Evolutionary conservation across 1,140 invertebrate species (phyloP).

Genomic region (Pemphigus obesinymphae): DNA sequence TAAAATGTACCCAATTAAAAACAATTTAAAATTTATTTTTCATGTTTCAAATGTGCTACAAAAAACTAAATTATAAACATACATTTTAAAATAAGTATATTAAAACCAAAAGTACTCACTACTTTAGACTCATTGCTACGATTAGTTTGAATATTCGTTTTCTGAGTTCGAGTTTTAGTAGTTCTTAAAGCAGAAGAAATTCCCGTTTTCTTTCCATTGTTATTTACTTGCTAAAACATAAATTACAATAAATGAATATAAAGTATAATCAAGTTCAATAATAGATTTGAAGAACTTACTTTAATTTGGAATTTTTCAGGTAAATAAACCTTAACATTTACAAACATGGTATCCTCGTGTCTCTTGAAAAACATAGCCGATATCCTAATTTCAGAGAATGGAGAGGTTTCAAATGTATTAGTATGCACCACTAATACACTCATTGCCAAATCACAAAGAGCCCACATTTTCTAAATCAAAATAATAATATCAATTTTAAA

Average conservation of each 20-base stretch:
- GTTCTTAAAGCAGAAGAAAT: slow-evolving; percentile 18
- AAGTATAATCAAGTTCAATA: not conserved
- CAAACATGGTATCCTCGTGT: slow-evolving; percentile 61
- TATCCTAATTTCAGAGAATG: slow-evolving; percentile 74
- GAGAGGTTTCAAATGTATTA: slow-evolving; percentile 82
- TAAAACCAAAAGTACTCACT: not conserved
- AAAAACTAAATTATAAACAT: no score
- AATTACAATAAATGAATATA: not conserved
- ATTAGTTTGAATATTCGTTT: slow-evolving; percentile 16
- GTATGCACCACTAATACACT: slow-evolving; percentile 80
- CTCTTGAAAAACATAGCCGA: slow-evolving; percentile 80
- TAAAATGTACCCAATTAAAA: no score
- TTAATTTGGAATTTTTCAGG: slow-evolving; percentile 47
- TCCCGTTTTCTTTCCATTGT: slow-evolving; percentile 34
- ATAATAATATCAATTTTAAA: no score
- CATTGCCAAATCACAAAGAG: slow-evolving; percentile 89
- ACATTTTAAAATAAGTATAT: not conserved
- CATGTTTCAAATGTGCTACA: no score
- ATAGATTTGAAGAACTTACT: slow-evolving; percentile 27
- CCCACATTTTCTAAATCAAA: slow-evolving; percentile 82
- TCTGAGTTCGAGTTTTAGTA: slow-evolving; percentile 9
- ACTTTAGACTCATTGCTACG: slow-evolving; percentile 24
- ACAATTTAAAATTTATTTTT: no score
- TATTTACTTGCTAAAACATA: slow-evolving; percentile 30
- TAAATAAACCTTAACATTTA: slow-evolving; percentile 64